Evolutionary conservation across 2,797 vertebrate genomes (phyloP), one percentile per base, ranked within the genome.

Genomic region (Ceryle rudis): DNA sequence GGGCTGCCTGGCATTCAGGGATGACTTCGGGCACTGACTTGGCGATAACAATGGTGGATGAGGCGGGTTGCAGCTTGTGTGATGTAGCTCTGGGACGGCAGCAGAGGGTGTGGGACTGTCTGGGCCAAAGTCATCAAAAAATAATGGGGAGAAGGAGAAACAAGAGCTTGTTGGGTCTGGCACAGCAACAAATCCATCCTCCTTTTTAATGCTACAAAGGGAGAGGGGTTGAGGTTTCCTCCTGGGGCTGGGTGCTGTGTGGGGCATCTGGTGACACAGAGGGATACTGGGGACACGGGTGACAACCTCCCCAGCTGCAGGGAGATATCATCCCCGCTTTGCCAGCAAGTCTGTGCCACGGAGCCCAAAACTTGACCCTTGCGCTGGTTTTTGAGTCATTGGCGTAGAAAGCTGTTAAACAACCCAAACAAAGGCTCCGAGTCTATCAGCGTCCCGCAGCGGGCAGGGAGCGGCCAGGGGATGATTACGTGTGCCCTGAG

Each of bases 361-460:
- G 4, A 70, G 73, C 71, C 46, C 66, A 10, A 39, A 54, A 23
- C 74, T 44, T 81, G 93, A 91, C 87, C 89, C 70, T 90, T 81
- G 85, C 0, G 2, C 72, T 6, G 10, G 9, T 89, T 77, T 73
- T 42, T 0, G 1, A 67, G 74, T 6, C 1, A 1, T 62, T 37
- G 65, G 33, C 9, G 9, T 70, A 47, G 77, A 65, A 65, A 71
- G 16, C 77, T 73, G 61, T 62, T 72, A 33, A 69, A 42, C 28
- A 92, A 77, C 89, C 81, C 66, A 96, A 96, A 94, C 86, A 93
- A 85, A 91, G 69, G 69, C 81, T 88, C 55, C 10, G 3, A 54
- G 82, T 44, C 85, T 90, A n/a, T 90, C 85, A 58, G 86, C 23
- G 8, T 80, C 87, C 71, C 3, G 46, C 3, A 4, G 73, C 4